phyloP scores from a whole-genome alignment of 2,888 invertebrate genomes.

The Metopia argyrocephala region DNA sequence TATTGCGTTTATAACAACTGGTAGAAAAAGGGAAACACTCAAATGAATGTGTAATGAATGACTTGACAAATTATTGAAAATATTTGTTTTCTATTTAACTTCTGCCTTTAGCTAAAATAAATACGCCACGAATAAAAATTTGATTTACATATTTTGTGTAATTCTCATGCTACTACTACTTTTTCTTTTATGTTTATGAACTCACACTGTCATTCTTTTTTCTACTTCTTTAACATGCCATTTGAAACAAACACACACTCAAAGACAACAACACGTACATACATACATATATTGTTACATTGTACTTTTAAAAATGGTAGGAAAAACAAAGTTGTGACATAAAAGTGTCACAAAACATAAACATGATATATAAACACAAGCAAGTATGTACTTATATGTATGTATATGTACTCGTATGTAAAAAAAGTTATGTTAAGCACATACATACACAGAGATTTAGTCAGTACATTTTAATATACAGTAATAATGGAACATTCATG shows the following conservation, averaged over 20 bases:
- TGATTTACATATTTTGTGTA: neutral
- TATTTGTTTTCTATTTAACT: slow-evolving; percentile 28
- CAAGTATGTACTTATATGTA: neutral
- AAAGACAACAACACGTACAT: neutral
- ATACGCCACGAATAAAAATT: neutral
- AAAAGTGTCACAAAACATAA: neutral
- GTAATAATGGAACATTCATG: no score
- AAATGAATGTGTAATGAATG: no score
- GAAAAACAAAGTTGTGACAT: neutral
- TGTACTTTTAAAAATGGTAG: neutral
- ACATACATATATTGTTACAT: neutral
- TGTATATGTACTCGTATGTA: neutral
- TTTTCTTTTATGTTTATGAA: no score
- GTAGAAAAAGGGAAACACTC: no score
- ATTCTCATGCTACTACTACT: neutral
- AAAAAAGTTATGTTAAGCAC: no score
- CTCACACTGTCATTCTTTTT: neutral
- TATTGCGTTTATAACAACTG: no score
- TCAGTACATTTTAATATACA: no score
- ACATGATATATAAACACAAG: neutral
- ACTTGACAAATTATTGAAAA: slow-evolving; percentile 22
- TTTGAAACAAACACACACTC: neutral
- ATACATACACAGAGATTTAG: no score
- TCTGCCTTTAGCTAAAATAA: slow-evolving; percentile 9
- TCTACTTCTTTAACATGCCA: neutral